Evolutionary conservation across 2,797 vertebrate species (phyloP), one percentile per base, ranked within the genome.

Genomic region (Heterohyrax brucei): DNA sequence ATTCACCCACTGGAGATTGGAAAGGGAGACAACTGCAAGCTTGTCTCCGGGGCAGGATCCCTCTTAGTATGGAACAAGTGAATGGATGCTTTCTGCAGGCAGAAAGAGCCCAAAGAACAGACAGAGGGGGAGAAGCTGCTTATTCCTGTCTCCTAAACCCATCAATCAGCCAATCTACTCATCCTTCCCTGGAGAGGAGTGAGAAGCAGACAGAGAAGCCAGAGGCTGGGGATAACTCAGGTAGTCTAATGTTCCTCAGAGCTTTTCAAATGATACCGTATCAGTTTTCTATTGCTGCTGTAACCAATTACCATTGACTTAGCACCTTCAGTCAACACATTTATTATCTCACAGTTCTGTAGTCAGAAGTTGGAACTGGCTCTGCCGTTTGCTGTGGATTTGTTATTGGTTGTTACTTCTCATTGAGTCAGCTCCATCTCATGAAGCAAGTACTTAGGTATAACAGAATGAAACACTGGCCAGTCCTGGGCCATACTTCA

Each of bases 251-350:
- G 28, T 2, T 53, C 50, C 85, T 10, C 7, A 8, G 46, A 50
- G n/a, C 33, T 56, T 64, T 33, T 1, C 6, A 30, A 14, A 0
- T 4, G 10, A 56, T 2, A 6, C 4, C 0, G 10, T 5, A 1
- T 21, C 4, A 18, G 18, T 21, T 44, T 73, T 8, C 5, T 3
- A 26, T 13, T 2, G 6, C 24, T 19, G 48, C n/a, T 28, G 10
- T 80, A 9, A 50, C 46, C 72, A 59, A 53, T 3, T 3, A 56
- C 9, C 16, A 3, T 24, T 73, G 4, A 3, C 6, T 12, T 13
- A 12, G 50, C 7, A 30, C 18, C 62, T 78, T 16, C 12, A 68
- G 39, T 10, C 5, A 7, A 1, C 7, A 3, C 0, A 8, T 4
- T 16, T 13, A 7, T 18, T 28, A 4, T 22, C 46, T 21, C 78